Conservation (phyloP, 2,888 invertebrate genomes). For the Ephialtes manifestator region DNA sequence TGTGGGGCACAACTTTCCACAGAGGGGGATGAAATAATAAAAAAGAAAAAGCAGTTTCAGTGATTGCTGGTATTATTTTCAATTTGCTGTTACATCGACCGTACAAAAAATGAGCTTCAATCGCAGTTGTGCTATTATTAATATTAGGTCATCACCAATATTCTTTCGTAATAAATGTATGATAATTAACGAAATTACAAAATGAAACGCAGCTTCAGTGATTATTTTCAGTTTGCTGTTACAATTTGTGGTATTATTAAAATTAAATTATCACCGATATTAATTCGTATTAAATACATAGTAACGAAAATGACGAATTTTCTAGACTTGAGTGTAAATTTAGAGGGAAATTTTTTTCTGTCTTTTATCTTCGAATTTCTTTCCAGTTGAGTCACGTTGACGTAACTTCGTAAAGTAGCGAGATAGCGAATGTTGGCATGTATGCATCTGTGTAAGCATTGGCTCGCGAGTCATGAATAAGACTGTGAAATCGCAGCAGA, state of each 20-base stretch:
- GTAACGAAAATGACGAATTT: no score
- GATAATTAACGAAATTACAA: no score
- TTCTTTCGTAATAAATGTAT: not conserved
- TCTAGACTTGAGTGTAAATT: no score
- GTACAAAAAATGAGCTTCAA: not conserved
- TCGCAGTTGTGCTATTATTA: no score
- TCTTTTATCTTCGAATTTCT: not conserved
- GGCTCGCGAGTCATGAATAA: constrained; percentile 52
- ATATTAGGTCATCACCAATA: not conserved
- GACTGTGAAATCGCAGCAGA: constrained; percentile 58
- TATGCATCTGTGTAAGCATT: constrained; percentile 3
- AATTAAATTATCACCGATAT: no score
- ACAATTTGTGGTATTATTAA: no score
- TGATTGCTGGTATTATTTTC: constrained; percentile 15
- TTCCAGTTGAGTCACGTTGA: not conserved
- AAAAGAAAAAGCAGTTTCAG: constrained; percentile 9
- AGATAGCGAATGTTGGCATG: not conserved
- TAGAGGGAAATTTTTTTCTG: not conserved
- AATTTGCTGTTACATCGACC: not conserved
- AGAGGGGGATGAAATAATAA: constrained; percentile 1
- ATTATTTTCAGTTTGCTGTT: no score
- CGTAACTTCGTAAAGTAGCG: constrained; percentile 5
- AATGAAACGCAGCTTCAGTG: no score
- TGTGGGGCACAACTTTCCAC: constrained; percentile 13
- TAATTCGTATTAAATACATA: no score